phyloP scores from a whole-genome alignment of 2,888 invertebrate species.

The Drosophila formosana region DNA sequence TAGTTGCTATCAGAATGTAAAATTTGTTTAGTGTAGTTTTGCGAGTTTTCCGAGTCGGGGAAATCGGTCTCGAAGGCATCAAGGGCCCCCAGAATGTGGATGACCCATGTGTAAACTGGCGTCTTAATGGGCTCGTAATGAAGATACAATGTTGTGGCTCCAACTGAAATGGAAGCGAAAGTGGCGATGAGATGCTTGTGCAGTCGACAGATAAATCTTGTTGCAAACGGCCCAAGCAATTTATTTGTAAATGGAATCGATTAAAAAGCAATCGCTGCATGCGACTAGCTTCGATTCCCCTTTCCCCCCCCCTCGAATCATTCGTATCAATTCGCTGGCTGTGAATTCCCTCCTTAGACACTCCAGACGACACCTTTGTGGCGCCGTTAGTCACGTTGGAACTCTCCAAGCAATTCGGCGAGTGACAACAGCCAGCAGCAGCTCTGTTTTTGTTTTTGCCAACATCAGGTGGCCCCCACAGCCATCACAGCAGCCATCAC shows the following conservation, averaged over 20 bases:
- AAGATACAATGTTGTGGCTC: constrained; percentile 56
- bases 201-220: constrained; percentile 70
- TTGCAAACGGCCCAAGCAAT: constrained; percentile 78
- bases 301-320: not conserved
- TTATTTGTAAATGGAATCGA: constrained; percentile 85
- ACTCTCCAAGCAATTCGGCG: constrained; percentile 75
- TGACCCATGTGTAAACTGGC: constrained; percentile 10
- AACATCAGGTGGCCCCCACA: constrained; percentile 64
- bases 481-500: constrained; percentile 8
- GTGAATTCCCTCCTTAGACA: constrained; percentile 25
- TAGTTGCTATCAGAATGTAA: too few species aligned
- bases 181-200: constrained; percentile 49
- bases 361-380: constrained; percentile 78
- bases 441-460: constrained; percentile 10
- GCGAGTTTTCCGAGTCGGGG: too few species aligned
- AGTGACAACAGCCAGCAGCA: constrained; percentile 73
- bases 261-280: constrained; percentile 84
- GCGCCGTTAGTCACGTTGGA: constrained; percentile 74
- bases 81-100: too few species aligned
- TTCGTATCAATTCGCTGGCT: constrained; percentile 1
- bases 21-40: too few species aligned
- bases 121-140: constrained; percentile 55
- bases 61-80: too few species aligned
- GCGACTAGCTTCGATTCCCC: constrained; percentile 42
- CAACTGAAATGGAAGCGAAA: constrained; percentile 15